These are phyloP conservation scores for Lophius piscatorius DNA, from an alignment of 2,113 vertebrate species.

Conservation along the genomic window DNA sequence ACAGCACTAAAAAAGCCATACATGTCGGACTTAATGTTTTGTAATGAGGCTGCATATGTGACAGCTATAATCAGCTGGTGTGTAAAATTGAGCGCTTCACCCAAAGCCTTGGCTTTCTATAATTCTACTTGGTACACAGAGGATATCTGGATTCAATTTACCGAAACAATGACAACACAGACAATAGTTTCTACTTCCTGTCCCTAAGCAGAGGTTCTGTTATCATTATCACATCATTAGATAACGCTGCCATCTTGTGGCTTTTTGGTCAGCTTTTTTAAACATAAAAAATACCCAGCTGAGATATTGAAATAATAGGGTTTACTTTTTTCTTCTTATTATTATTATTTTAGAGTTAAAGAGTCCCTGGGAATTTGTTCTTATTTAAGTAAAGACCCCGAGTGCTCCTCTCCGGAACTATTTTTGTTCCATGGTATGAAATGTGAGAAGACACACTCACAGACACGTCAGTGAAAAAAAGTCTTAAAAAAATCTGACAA, in stretches of 20 bases:
- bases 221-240: not conserved
- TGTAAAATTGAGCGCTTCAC: constrained; percentile 15
- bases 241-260: constrained; percentile 54
- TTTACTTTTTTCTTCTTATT: not conserved
- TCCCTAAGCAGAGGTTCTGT: not conserved
- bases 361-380: too few species aligned
- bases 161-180: not conserved
- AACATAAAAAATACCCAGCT: not conserved
- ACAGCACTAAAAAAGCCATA: constrained; percentile 8
- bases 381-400: not conserved
- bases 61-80: constrained; percentile 19
- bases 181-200: constrained; percentile 2
- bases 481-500: not conserved
- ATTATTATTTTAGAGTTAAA: too few species aligned
- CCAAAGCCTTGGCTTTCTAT: constrained; percentile 2
- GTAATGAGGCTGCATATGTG: not conserved
- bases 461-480: not conserved
- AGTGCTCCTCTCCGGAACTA: constrained; percentile 15
- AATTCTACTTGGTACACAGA: not conserved
- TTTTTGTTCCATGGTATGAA: constrained; percentile 45
- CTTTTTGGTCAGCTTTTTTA: not conserved
- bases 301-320: not conserved
- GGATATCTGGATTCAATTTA: constrained; percentile 16
- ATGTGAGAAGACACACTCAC: constrained; percentile 29
- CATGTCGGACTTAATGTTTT: constrained; percentile 9